Conservation (phyloP, 2,113 vertebrate genomes). For the Cephalopterus ornatus region DNA sequence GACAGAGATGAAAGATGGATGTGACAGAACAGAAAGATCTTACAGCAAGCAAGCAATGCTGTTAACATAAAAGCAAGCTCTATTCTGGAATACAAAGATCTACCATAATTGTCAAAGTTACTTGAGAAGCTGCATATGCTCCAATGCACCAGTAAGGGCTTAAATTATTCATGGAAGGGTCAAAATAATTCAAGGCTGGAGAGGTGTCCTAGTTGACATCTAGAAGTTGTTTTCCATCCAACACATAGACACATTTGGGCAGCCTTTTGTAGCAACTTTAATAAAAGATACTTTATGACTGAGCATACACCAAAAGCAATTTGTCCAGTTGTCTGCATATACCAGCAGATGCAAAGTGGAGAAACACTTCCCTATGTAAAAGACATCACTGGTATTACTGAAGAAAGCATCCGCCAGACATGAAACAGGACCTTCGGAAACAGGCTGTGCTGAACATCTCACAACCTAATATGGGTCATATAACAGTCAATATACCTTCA, state of each 20-base stretch:
- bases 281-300: not conserved
- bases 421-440: slow-evolving; percentile 32
- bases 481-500: not conserved
- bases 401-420: slow-evolving; percentile 6
- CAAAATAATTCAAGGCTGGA: not conserved
- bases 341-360: not conserved
- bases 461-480: not conserved
- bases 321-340: not conserved
- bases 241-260: not conserved
- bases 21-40: not conserved
- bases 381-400: not conserved
- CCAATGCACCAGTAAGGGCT: not conserved
- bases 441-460: slow-evolving; percentile 2
- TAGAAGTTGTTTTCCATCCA: not conserved
- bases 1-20: not conserved
- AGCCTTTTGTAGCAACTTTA: not conserved
- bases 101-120: not conserved
- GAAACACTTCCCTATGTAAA: not conserved
- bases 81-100: not conserved
- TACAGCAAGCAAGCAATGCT: not conserved
- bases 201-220: not conserved
- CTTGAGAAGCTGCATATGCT: not conserved
- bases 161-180: not conserved
- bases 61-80: not conserved
- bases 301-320: not conserved